Percentiles rank a stretch among this genome's conserved stretches.
Conservation (phyloP, 2,888 invertebrate genomes). For the Phengaris alcon region DNA sequence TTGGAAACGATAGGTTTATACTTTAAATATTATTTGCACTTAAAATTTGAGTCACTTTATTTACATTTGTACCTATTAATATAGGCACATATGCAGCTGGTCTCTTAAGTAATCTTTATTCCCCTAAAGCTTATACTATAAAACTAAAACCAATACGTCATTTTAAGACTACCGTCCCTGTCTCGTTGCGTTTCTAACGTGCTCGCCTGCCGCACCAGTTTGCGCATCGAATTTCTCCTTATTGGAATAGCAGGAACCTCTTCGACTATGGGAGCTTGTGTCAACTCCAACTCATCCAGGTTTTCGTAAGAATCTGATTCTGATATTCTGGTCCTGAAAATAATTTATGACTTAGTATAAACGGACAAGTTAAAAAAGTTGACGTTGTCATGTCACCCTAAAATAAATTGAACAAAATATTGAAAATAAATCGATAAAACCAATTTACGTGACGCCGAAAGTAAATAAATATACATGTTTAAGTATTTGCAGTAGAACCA, state of each 20-base stretch:
- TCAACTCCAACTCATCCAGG: constrained; percentile 80
- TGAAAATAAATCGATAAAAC: too few relatives aligned
- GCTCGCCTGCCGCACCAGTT: constrained; percentile 87
- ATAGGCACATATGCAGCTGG: background rate
- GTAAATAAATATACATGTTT: too few relatives aligned
- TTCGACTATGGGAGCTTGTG: constrained; percentile 59
- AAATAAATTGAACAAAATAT: too few relatives aligned
- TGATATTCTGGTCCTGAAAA: constrained; percentile 71
- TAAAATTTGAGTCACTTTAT: background rate
- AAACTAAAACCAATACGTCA: constrained; percentile 91
- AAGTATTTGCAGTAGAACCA: too few relatives aligned
- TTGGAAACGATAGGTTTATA: background rate
- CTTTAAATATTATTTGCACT: background rate
- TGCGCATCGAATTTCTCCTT: constrained; percentile 81
- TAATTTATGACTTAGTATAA: constrained; percentile 31
- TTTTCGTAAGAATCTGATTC: constrained; percentile 85
- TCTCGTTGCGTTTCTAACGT: constrained; percentile 90
- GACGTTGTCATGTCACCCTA: too few relatives aligned
- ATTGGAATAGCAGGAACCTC: constrained; percentile 47
- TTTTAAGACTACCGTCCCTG: constrained; percentile 87
- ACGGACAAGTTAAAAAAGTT: too few relatives aligned
- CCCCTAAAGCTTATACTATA: background rate
- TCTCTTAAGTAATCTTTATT: background rate
- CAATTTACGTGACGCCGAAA: too few relatives aligned
- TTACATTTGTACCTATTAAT: constrained; percentile 1